Base-by-base conservation (phyloP, 2,797 vertebrate species). In the Coregonus sp. region DNA sequence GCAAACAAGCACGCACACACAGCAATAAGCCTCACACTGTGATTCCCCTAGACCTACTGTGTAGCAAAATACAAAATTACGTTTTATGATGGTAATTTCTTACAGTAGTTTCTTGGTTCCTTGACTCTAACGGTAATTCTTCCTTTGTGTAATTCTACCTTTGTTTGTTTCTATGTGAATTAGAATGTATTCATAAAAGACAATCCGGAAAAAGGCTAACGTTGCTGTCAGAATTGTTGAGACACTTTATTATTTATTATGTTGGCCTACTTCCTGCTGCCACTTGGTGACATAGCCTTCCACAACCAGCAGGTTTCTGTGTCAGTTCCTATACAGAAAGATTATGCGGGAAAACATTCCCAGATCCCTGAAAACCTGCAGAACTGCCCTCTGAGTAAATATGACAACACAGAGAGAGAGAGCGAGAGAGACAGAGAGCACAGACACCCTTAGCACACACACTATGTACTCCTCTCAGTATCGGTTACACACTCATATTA, bases 361-460 rank as follows among this genome's bases (percentile, higher is more conserved):
- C 63, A 77, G 73, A 83, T 77, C 79, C 85, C 1, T 73, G 72
- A 83, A 86, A 86, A 84, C 73, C 31, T 75, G 90, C 87, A 86
- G 67, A 88, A 90, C 92, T 86, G 84, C 88, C 79, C 83, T 83
- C 72, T 90, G 52, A 83, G 82, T 71, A 89, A 92, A 93, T 85
- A 92, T 37, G 81, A 84, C 80, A 75, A 33, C 16, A 81, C 5
- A 9, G 40, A 11, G 40, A 47, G 37, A 33, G 31, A 33, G 31
- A 33, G 40, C 7, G 40, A 47, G 40, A 47, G 40, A 47, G 9
- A 2, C 40, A 33, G 31, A 33, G 31, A 33, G 31, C 31, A 33
- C 40, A 54, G 75, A 89, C 90, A 84, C 91, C 90, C 84, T 92
- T 2, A 82, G 88, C 83, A 91, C 63, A 92, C 89, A 92, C 73